Evolutionary conservation across 2,888 invertebrate genomes (phyloP).

Genomic region (Ametastegia equiseti): DNA sequence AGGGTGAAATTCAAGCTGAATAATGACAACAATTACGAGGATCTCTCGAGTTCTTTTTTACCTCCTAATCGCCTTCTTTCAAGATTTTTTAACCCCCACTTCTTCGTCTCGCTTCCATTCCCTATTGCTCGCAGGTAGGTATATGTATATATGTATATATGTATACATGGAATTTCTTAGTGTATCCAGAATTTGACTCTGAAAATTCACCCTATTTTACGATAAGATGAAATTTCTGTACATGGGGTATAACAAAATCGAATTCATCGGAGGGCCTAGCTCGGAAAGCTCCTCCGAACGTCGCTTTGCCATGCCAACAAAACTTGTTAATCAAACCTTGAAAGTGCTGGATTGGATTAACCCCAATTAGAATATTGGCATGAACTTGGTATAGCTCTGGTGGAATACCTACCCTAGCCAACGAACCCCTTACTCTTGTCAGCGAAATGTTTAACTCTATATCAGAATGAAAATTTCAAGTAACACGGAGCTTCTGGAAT

Average conservation of each 20-base stretch:
- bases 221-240: too few species aligned
- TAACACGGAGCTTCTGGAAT: neutral
- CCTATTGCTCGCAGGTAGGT: too few species aligned
- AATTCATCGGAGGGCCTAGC: too few species aligned
- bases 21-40: conserved; percentile 15
- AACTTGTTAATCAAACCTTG: conserved; percentile 7
- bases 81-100: neutral
- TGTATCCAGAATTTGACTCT: too few species aligned
- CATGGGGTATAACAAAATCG: too few species aligned
- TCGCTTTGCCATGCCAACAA: neutral
- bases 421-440: neutral
- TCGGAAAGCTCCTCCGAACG: neutral
- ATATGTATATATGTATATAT: too few species aligned
- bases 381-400: too few species aligned
- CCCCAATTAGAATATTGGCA: conserved; percentile 2
- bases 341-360: neutral
- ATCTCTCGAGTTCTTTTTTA: neutral
- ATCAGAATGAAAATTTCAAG: conserved; percentile 34
- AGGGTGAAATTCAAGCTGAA: conserved; percentile 12
- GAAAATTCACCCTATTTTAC: too few species aligned
- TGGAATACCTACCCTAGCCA: neutral
- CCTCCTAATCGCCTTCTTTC: neutral
- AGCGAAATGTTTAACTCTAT: neutral
- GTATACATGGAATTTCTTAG: too few species aligned
- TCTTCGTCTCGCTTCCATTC: neutral